Evolutionary conservation across 2,797 vertebrate genomes (phyloP).

Genomic region (Cygnus olor): DNA sequence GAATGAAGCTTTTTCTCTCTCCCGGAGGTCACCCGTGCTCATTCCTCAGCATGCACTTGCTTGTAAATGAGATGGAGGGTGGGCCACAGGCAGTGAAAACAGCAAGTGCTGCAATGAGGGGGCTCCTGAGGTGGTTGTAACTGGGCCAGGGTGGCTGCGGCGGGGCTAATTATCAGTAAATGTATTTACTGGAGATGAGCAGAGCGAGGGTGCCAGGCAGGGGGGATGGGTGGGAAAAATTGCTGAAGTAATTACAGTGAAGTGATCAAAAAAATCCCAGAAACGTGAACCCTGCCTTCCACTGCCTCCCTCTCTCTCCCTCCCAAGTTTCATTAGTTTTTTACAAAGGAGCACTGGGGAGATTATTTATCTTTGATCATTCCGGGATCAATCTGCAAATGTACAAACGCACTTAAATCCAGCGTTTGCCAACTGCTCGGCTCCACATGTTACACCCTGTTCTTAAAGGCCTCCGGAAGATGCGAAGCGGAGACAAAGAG

Average conservation of each 20-base stretch:
- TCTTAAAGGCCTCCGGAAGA: constrained; percentile 49
- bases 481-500: background rate
- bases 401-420: constrained; percentile 51
- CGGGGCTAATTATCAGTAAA: background rate
- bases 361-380: constrained; percentile 70
- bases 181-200: background rate
- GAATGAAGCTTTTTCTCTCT: background rate
- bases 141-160: background rate
- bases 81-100: background rate
- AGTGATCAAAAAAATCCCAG: constrained; percentile 26
- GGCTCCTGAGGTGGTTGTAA: background rate
- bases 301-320: background rate
- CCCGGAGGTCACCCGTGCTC: background rate
- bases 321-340: constrained; percentile 32
- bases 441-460: background rate
- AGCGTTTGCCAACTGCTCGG: constrained; percentile 59
- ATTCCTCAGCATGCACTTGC: background rate
- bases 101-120: background rate
- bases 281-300: background rate
- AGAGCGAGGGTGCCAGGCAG: background rate
- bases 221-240: background rate
- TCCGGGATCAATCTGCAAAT: constrained; percentile 57
- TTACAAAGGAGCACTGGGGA: constrained; percentile 35
- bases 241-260: constrained; percentile 47
- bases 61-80: fast-evolving